phyloP scores from a whole-genome alignment of 2,797 vertebrate genomes.

The Salmo trutta region DNA sequence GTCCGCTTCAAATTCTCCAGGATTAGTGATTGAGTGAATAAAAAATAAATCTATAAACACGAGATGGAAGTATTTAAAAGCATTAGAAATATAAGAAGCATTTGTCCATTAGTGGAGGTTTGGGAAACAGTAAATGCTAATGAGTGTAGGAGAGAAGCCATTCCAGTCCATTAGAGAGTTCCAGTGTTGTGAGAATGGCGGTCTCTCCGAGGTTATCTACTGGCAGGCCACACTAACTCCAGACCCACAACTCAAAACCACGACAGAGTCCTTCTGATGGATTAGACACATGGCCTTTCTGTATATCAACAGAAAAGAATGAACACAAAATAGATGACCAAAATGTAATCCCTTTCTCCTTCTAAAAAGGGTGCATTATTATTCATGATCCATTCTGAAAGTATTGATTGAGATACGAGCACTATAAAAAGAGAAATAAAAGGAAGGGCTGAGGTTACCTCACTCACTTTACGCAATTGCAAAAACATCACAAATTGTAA shows the following conservation, averaged over 20 bases:
- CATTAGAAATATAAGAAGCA: conserved; percentile 82
- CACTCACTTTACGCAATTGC: conserved; percentile 14
- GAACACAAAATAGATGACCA: conserved; percentile 61
- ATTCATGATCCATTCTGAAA: conserved; percentile 58
- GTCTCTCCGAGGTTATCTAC: conserved; percentile 74
- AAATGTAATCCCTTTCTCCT: conserved; percentile 52
- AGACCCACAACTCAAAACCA: conserved; percentile 75
- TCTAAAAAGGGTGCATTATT: conserved; percentile 51
- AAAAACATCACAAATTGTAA: conserved; percentile 27
- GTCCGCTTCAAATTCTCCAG: conserved; percentile 62
- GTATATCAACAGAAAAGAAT: conserved; percentile 57
- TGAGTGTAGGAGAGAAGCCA: conserved; percentile 77
- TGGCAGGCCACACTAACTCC: conserved; percentile 63
- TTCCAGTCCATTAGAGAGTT: conserved; percentile 76
- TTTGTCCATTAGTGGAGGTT: conserved; percentile 81
- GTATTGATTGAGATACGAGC: conserved; percentile 63
- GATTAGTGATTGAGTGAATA: conserved; percentile 66
- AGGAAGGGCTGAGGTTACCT: conserved; percentile 42
- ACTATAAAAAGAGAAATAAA: conserved; percentile 54
- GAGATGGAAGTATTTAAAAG: conserved; percentile 81
- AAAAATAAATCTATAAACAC: conserved; percentile 76
- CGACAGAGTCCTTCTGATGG: conserved; percentile 67
- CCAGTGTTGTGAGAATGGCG: conserved; percentile 67
- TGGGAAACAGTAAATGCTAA: conserved; percentile 81
- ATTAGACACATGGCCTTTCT: conserved; percentile 70